Evolutionary conservation across 2,797 vertebrate genomes (phyloP).

Genomic region (Lerista edwardsae): DNA sequence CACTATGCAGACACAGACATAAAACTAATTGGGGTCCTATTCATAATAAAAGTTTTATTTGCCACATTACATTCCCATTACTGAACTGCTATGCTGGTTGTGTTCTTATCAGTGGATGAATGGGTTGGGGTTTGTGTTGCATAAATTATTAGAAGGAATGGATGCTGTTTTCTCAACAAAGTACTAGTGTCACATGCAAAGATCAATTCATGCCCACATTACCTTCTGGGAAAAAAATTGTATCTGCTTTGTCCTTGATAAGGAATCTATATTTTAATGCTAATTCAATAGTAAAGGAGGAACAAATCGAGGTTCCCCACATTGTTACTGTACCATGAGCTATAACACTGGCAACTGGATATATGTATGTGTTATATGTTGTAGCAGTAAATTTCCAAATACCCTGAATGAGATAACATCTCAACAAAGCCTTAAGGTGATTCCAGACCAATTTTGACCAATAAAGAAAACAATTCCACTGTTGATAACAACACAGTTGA

Average conservation of each 20-base stretch:
- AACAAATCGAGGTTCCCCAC: background rate
- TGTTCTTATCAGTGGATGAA: constrained; percentile 19
- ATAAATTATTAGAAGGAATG: background rate
- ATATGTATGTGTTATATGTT: background rate
- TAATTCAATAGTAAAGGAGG: constrained; percentile 7
- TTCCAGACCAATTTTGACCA: background rate
- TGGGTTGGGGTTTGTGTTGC: constrained; percentile 1
- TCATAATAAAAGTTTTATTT: constrained; percentile 38
- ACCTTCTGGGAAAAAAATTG: background rate
- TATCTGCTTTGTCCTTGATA: constrained; percentile 6
- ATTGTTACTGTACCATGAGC: background rate
- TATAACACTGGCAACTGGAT: background rate
- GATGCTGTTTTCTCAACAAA: background rate
- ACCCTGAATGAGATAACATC: background rate
- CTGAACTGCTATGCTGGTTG: constrained; percentile 22
- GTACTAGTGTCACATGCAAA: background rate
- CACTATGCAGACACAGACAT: background rate
- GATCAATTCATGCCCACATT: background rate
- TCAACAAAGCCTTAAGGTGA: background rate
- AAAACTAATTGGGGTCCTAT: constrained; percentile 21
- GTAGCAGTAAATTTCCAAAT: background rate
- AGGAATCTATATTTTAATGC: constrained; percentile 8
- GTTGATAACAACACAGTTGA: background rate
- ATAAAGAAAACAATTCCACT: background rate
- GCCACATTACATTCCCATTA: constrained; percentile 21